A percentile compares a stretch with the other conserved stretches of the same genome.
Evolutionary conservation across 2,888 invertebrate species (phyloP).

Genomic region (Plebejus anna): DNA sequence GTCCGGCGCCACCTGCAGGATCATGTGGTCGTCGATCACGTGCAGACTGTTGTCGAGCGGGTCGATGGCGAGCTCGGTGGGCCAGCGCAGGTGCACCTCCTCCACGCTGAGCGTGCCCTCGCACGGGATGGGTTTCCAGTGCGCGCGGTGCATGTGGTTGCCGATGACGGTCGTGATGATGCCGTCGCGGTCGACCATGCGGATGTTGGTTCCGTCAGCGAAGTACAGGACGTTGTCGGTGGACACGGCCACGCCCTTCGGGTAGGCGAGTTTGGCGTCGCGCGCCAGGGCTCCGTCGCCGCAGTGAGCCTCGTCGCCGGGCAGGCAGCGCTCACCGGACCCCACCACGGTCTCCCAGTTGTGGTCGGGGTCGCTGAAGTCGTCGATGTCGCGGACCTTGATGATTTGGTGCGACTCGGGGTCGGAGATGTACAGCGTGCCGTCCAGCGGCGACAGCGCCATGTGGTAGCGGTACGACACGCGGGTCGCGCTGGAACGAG

Average conservation of each 20-base stretch:
- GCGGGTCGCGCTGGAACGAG: constrained; percentile 87
- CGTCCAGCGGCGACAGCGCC: constrained; percentile 96
- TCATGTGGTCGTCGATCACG: constrained; percentile 98
- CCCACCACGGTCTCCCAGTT: constrained; percentile 98
- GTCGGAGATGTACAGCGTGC: constrained; percentile 96
- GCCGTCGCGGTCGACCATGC: constrained; percentile 95
- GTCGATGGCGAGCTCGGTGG: constrained; percentile 95
- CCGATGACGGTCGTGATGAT: constrained; percentile 95
- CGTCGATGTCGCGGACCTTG: constrained; percentile 89
- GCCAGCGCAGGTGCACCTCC: constrained; percentile 97
- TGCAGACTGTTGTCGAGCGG: constrained; percentile 96
- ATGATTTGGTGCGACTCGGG: constrained; percentile 97
- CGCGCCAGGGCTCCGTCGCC: constrained; percentile 96
- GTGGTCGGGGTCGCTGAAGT: constrained; percentile 91
- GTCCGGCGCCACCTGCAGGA: constrained; percentile 93
- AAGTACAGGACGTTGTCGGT: constrained; percentile 95
- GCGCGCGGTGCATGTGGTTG: constrained; percentile 94
- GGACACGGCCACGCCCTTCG: constrained; percentile 97
- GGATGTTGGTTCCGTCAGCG: constrained; percentile 96
- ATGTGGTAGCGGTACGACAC: constrained; percentile 98
- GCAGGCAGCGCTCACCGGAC: constrained; percentile 95
- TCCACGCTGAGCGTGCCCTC: constrained; percentile 95
- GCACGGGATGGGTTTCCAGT: constrained; percentile 96
- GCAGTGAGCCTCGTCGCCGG: constrained; percentile 96
- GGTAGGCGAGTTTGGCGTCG: constrained; percentile 96